Evolutionary conservation across 2,797 vertebrate genomes (phyloP), one percentile per base, ranked within the genome.

Genomic region (Fundulus diaphanus): DNA sequence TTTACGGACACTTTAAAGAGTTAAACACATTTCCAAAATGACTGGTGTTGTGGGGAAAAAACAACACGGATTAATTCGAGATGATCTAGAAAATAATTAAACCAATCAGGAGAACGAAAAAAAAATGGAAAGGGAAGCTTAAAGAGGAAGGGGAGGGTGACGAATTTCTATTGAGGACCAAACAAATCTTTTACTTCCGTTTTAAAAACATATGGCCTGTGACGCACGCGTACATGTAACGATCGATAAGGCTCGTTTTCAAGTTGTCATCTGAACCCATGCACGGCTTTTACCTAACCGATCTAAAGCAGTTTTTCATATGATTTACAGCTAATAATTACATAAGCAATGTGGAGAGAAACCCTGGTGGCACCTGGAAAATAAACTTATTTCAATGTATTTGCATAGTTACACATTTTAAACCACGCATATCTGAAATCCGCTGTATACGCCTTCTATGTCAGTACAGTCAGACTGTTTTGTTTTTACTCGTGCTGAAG

Each of bases 191-290:
- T 85, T 80, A 52, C 73, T 72, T 84, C 51, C 35, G 40, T 79
- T 82, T 91, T 73, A 81, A 8, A 76, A 84, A 79, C 79, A 84
- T 70, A 57, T 85, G 84, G 82, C 70, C 68, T 82, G 63, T 80
- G 76, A 84, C 27, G 69, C 75, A 73, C 87, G 78, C 81, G 80
- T 78, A 90, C 79, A 80, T n/a, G 93, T 89, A 90, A 77, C 85
- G 90, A 93, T 94, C 92, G 82, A 94, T 95, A 92, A 63, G 77
- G 22, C 52, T 84, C 57, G 82, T 75, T 37, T 31, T 73, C 63
- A 35, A 52, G 42, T 73, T 77, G 63, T 70, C 27, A 71, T 71
- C 51, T 69, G 35, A n/a, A 42, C 35, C 49, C 16, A 68, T 6
- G 56, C 44, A 61, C 22, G 46, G 9, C 22, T n/a, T 27, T 56